Percentiles rank a stretch among this genome's conserved stretches.
Evolutionary conservation across 2,113 vertebrate genomes (phyloP).

Genomic region (Hystrix cristata): DNA sequence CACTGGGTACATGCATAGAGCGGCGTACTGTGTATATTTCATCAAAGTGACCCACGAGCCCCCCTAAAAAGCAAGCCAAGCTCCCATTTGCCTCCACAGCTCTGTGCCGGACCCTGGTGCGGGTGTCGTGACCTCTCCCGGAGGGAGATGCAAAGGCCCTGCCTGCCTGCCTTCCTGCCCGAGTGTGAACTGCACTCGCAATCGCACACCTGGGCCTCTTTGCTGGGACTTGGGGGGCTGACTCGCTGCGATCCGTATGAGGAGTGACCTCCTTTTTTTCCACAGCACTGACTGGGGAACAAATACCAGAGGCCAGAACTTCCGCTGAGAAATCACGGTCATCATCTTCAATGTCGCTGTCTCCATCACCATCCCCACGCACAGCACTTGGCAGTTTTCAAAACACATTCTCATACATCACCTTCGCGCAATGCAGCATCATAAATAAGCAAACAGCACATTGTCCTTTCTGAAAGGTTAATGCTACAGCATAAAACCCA

Average conservation of each 20-base stretch:
- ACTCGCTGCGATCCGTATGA: constrained; percentile 25
- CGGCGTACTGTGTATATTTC: neutral
- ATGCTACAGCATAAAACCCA: neutral
- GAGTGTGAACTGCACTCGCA: constrained; percentile 69
- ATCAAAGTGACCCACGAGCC: neutral
- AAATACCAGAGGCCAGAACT: neutral
- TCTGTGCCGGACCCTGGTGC: fast-evolving
- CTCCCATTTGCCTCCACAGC: neutral
- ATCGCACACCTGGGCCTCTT: constrained; percentile 52
- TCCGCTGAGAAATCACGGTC: neutral
- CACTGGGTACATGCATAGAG: fast-evolving
- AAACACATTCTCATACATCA: neutral
- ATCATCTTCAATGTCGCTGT: neutral
- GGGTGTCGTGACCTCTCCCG: constrained; percentile 65
- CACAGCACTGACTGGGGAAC: neutral
- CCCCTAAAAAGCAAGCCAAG: neutral
- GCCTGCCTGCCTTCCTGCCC: constrained; percentile 58
- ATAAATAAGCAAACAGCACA: neutral
- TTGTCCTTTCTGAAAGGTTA: neutral
- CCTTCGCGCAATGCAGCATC: neutral
- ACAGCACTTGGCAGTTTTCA: neutral
- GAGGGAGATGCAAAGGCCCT: constrained; percentile 50
- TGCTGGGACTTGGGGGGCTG: constrained; percentile 61
- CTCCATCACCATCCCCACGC: too few relatives aligned
- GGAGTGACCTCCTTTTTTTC: neutral